These are phyloP conservation scores for Trissolcus basalis DNA, from an alignment of 1,140 invertebrate species.

Conservation along the genomic window DNA sequence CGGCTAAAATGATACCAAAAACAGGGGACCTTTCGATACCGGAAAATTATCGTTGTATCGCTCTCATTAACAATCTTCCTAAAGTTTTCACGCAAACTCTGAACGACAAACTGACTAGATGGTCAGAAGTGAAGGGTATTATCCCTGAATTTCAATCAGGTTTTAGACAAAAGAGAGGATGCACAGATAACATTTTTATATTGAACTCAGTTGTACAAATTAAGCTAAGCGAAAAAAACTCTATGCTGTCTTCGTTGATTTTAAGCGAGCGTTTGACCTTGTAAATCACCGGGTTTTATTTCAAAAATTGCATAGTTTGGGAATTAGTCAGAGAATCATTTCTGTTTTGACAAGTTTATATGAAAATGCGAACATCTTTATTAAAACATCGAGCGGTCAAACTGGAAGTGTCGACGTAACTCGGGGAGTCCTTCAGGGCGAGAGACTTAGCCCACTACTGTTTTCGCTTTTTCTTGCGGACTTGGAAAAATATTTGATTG, in stretches of 20 bases:
- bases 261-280: constrained; percentile 8
- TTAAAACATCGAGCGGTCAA: not conserved
- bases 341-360: not conserved
- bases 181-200: constrained; percentile 1
- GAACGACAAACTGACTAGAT: not conserved
- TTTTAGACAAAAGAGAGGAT: constrained; percentile 1
- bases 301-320: not conserved
- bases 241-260: constrained; percentile 7
- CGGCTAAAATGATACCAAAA: constrained; percentile 3
- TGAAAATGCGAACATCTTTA: not conserved
- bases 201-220: not conserved
- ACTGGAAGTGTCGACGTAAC: not conserved
- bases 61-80: not conserved
- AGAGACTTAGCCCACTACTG: not conserved
- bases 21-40: not conserved
- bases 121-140: not conserved
- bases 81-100: constrained; percentile 8
- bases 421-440: constrained; percentile 7
- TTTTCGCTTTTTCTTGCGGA: constrained; percentile 6
- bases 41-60: constrained; percentile 2
- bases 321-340: not conserved
- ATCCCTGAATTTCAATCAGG: constrained; percentile 8
- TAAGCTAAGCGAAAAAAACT: not conserved
- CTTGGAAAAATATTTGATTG: constrained; percentile 5
- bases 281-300: not conserved